phyloP scores from a whole-genome alignment of 37 sponge, comb jelly and placozoan genomes.

The Aplysina aerophoba region DNA sequence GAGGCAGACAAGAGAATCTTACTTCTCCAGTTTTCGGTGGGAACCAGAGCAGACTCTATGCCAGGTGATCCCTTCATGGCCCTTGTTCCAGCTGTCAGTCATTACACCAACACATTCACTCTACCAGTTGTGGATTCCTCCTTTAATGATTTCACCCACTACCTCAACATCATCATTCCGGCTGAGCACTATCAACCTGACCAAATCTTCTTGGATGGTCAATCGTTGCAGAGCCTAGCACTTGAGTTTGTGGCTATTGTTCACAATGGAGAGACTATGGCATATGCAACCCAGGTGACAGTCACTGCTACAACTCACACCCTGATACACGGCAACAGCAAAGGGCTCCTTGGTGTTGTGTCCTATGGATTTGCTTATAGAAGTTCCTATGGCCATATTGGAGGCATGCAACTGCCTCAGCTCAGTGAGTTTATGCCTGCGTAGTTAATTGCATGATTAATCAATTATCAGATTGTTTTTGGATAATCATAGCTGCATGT shows the following conservation, averaged over 20 bases:
- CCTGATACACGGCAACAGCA: too few relatives aligned
- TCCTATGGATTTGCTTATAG: background rate
- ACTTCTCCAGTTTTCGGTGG: conserved; percentile 46
- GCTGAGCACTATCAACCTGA: background rate
- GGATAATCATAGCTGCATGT: too few relatives aligned
- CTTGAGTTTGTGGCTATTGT: too few relatives aligned
- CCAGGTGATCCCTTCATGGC: conserved; percentile 54
- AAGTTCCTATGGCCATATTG: background rate
- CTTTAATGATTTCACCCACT: background rate
- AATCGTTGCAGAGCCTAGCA: conserved; percentile 37
- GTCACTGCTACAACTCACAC: too few relatives aligned
- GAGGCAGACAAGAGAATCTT: conserved; percentile 43
- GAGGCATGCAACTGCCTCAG: background rate
- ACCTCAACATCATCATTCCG: background rate
- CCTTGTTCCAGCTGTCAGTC: conserved; percentile 67
- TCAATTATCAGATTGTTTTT: too few relatives aligned
- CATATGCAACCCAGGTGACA: too few relatives aligned
- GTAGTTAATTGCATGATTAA: too few relatives aligned
- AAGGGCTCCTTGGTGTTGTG: background rate
- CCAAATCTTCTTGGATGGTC: background rate
- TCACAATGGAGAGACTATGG: too few relatives aligned
- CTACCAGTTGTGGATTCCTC: background rate
- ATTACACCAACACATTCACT: conserved; percentile 53
- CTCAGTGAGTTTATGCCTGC: too few relatives aligned
- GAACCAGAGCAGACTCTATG: background rate